Evolutionary conservation across 2,888 invertebrate species (phyloP).

Genomic region (Chaetogeoica ovagalla): DNA sequence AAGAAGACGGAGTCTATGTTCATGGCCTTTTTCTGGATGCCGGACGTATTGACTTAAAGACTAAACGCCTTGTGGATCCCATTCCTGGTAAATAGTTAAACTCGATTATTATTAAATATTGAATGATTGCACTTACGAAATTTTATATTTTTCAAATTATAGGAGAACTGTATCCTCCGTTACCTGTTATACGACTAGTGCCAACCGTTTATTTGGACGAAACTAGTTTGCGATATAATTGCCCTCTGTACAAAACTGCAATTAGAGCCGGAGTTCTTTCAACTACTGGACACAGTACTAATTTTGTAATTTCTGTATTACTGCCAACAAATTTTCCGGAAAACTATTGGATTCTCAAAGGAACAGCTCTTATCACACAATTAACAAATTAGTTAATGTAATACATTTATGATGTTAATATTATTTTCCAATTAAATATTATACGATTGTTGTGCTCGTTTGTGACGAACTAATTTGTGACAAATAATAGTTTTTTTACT

Average conservation of each 20-base stretch:
- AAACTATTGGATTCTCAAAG: constrained; percentile 85
- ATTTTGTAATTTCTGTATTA: constrained; percentile 81
- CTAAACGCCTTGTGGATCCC: constrained; percentile 75
- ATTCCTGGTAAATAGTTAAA: constrained; percentile 65
- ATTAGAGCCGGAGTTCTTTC: constrained; percentile 83
- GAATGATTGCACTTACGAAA: neutral
- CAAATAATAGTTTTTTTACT: no score
- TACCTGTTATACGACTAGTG: constrained; percentile 72
- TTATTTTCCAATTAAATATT: no score
- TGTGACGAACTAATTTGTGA: no score
- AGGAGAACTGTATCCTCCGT: constrained; percentile 64
- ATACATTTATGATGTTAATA: no score
- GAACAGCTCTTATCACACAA: constrained; percentile 83
- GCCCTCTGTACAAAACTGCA: constrained; percentile 87
- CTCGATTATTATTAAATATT: constrained; percentile 41
- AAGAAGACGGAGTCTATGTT: constrained; percentile 72
- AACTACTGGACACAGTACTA: constrained; percentile 91
- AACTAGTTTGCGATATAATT: constrained; percentile 65
- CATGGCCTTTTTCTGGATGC: constrained; percentile 88
- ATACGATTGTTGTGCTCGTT: no score
- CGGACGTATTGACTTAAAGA: constrained; percentile 76
- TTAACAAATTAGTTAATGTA: constrained; percentile 67
- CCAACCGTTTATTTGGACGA: constrained; percentile 63
- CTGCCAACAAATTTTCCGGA: constrained; percentile 69
- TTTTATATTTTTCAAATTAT: constrained; percentile 58